Evolutionary conservation across 2,888 invertebrate species (phyloP).

Genomic region (Machimus atricapillus): DNA sequence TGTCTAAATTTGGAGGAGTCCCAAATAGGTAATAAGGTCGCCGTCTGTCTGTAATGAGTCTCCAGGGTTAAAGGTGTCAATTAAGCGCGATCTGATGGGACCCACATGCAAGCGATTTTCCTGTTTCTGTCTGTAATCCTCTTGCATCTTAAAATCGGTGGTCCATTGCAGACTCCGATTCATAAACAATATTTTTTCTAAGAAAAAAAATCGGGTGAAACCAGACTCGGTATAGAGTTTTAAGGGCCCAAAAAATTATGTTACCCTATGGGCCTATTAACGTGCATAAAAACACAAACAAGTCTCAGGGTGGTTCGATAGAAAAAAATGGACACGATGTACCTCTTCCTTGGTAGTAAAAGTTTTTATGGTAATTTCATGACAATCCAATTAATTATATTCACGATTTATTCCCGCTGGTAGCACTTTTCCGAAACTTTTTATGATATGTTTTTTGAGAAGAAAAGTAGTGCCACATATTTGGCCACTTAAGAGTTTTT

Average conservation of each 20-base stretch:
- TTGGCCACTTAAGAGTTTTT: slow-evolving; percentile 20
- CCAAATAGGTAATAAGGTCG: not conserved
- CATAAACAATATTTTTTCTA: not conserved
- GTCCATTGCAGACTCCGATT: not conserved
- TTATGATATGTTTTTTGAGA: not conserved
- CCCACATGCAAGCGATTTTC: slow-evolving; percentile 37
- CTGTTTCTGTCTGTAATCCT: slow-evolving; percentile 41
- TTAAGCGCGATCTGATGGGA: slow-evolving; percentile 42
- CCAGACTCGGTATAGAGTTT: not conserved
- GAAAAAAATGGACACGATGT: not conserved
- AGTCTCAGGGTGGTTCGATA: not conserved
- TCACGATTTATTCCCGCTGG: slow-evolving; percentile 14
- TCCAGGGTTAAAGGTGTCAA: slow-evolving; percentile 44
- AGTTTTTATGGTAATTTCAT: slow-evolving; percentile 1
- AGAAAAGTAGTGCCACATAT: not conserved
- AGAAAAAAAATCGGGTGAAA: slow-evolving; percentile 1
- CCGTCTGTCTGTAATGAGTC: slow-evolving; percentile 4
- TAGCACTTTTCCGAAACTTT: not conserved
- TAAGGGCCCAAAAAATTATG: not conserved
- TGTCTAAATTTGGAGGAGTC: not conserved
- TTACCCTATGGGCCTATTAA: not conserved
- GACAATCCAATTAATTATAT: slow-evolving; percentile 33
- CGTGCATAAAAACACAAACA: not conserved
- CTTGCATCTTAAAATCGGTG: not conserved
- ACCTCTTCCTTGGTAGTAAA: not conserved